Evolutionary conservation across 2,797 vertebrate species (phyloP), one percentile per base, ranked within the genome.

Genomic region (Odontamblyopus rebecca): DNA sequence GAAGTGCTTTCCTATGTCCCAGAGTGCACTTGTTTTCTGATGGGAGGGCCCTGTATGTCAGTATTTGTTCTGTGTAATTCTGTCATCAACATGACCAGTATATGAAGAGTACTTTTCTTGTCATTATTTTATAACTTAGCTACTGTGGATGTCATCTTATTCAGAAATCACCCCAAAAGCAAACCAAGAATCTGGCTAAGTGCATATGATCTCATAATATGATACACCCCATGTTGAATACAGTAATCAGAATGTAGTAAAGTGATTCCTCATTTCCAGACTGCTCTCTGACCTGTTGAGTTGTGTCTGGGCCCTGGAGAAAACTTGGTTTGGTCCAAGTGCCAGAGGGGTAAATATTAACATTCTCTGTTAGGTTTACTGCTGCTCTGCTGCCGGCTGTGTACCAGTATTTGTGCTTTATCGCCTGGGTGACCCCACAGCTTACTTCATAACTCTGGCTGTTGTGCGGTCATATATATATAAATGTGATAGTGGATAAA

Each of bases 31-130:
- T 29, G 71, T 70, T 74, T 74, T 72, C 27, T 63, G 66, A 70
- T 65, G 73, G 83, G 79, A 81, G 64, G 30, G 74, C 56, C 78
- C 78, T 81, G 65, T 84, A 44, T 83, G 75, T 76, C 82, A 76
- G 74, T 89, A 78, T 89, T 82, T 89, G 87, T 91, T 82, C 73
- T 78, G 72, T 89, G 78, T 90, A 84, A 66, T 77, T 80, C 56
- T 83, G 78, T 89, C 85, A 84, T 85, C 76, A 92, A 93, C 88
- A 91, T 85, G 90, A 86, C 83, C 80, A 80, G 81, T 87, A 77
- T 84, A 79, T 82, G 85, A 57, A 86, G 70, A 90, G 73, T 68
- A 76, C 60, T 72, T 74, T 74, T 85, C n/a, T 32, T 85, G 81
- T 89, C 72, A 67, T 89, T 71, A 67, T 89, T 89, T 7, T 32